A percentile compares a stretch with the other conserved stretches of the same genome.
Evolutionary conservation across 2,888 invertebrate genomes (phyloP).

Genomic region (Zygogramma bicolorata): DNA sequence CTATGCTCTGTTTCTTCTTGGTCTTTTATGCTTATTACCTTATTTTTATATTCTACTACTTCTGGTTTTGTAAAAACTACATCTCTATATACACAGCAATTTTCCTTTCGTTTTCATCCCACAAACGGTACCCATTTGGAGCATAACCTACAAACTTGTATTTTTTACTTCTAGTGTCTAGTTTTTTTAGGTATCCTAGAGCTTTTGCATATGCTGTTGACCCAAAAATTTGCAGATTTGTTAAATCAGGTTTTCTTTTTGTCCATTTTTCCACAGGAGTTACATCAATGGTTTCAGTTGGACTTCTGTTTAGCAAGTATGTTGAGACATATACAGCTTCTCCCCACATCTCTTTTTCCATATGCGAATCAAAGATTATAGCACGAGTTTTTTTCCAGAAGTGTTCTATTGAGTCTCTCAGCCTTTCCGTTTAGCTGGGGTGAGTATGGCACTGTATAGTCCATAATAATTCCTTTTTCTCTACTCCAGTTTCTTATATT

Average conservation of each 20-base stretch:
- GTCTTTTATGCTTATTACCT: constrained; percentile 6
- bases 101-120: constrained; percentile 29
- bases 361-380: constrained; percentile 45
- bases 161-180: constrained; percentile 51
- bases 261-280: constrained; percentile 56
- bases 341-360: constrained; percentile 53
- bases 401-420: constrained; percentile 40
- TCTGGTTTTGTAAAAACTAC: constrained; percentile 36
- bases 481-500: constrained; percentile 41
- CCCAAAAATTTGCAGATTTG: constrained; percentile 55
- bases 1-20: background rate
- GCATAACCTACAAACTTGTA: constrained; percentile 49
- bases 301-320: too few species aligned
- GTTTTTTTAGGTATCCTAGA: constrained; percentile 47
- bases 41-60: too few species aligned
- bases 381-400: too few species aligned
- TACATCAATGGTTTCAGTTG: background rate
- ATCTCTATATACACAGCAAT: constrained; percentile 33
- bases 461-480: constrained; percentile 42
- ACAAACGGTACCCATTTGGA: constrained; percentile 37
- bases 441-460: constrained; percentile 37
- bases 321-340: background rate
- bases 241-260: constrained; percentile 50
- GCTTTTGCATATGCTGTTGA: constrained; percentile 48
- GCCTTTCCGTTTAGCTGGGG: constrained; percentile 43